These are phyloP conservation scores for Taxidea taxus DNA, from an alignment of 2,113 vertebrate genomes.

Conservation along the genomic window DNA sequence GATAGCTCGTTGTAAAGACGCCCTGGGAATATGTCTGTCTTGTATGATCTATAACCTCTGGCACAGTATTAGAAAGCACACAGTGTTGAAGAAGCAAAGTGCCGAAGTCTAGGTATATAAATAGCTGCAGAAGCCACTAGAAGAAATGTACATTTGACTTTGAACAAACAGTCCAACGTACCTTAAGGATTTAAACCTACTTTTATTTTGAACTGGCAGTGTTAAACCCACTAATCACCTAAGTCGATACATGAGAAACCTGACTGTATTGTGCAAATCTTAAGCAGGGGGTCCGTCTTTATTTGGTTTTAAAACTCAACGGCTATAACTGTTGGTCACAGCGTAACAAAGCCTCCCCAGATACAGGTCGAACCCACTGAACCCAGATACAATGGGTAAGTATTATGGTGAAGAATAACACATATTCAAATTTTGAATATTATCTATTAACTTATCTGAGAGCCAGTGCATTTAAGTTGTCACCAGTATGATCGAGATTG, in stretches of 20 bases:
- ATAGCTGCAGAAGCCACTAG: not conserved
- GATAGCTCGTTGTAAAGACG: slow-evolving; percentile 62
- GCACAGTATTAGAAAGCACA: not conserved
- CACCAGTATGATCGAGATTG: not conserved
- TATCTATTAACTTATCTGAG: not conserved
- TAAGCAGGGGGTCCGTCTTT: not conserved
- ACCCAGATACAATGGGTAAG: not conserved
- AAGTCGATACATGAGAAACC: not conserved
- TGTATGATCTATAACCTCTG: slow-evolving; percentile 28
- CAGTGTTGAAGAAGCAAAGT: not conserved
- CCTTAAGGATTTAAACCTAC: not conserved
- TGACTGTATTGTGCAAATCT: not conserved
- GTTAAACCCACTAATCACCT: not conserved
- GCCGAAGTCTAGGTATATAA: not conserved
- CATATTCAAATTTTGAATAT: not conserved
- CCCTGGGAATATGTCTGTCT: not conserved
- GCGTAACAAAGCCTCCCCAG: not conserved
- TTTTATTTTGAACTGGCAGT: not conserved
- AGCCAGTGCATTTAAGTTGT: not conserved
- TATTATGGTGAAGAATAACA: not conserved
- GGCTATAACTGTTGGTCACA: not conserved
- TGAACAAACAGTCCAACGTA: not conserved
- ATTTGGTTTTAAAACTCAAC: not conserved
- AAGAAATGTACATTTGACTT: not conserved
- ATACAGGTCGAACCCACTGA: not conserved